A percentile compares a stretch with the other conserved stretches of the same genome.
Evolutionary conservation across 2,888 invertebrate species (phyloP).

Genomic region (Peribatodes rhomboidaria): DNA sequence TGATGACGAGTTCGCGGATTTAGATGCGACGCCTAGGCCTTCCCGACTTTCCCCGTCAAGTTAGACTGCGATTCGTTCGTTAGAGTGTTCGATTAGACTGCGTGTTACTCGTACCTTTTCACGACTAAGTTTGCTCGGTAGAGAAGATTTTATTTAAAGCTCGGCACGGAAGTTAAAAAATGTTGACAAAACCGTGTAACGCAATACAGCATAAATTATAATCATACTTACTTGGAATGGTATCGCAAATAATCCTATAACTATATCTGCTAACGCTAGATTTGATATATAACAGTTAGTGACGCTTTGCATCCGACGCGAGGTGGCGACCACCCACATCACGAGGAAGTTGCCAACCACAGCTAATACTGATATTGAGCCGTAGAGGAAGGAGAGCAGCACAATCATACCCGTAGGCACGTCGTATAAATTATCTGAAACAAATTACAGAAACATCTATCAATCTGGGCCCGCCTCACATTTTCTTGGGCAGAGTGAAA

Average conservation of each 20-base stretch:
- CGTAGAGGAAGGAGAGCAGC: constrained; percentile 92
- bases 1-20: too few relatives aligned
- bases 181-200: too few relatives aligned
- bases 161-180: too few relatives aligned
- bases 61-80: too few relatives aligned
- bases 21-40: too few relatives aligned
- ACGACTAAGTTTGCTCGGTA: too few relatives aligned
- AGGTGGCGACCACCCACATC: constrained; percentile 93
- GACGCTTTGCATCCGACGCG: constrained; percentile 92
- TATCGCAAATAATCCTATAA: constrained; percentile 94
- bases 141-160: too few relatives aligned
- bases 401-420: constrained; percentile 91
- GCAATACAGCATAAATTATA: neutral
- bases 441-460: constrained; percentile 45
- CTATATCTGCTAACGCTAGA: constrained; percentile 94
- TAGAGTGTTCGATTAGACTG: too few relatives aligned
- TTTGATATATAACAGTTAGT: constrained; percentile 96
- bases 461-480: neutral
- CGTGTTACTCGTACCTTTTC: too few relatives aligned
- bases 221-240: constrained; percentile 88
- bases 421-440: constrained; percentile 89
- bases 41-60: too few relatives aligned
- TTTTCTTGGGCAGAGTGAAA: constrained; percentile 1
- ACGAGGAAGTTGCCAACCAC: constrained; percentile 94
- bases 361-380: constrained; percentile 92